Conservation (phyloP, 2,797 vertebrate species). For the Bucorvus abyssinicus region DNA sequence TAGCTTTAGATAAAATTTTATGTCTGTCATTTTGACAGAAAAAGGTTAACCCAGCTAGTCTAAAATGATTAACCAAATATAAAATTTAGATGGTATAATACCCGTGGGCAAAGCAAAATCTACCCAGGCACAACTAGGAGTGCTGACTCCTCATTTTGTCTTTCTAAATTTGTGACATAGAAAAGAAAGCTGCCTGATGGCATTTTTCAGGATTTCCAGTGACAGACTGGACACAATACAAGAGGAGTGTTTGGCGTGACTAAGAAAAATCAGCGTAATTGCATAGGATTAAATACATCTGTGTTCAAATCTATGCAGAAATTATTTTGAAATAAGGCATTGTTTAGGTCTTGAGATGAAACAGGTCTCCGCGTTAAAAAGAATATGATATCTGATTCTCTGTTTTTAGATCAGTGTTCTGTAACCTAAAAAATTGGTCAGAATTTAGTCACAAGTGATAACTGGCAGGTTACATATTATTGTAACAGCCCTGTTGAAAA, state of each 20-base stretch:
- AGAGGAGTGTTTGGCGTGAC: background rate
- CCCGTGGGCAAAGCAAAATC: slow-evolving; percentile 33
- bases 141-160: slow-evolving; percentile 54
- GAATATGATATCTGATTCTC: background rate
- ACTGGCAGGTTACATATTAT: background rate
- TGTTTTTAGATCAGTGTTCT: background rate
- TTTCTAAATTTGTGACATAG: slow-evolving; percentile 30
- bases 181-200: background rate
- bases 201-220: slow-evolving; percentile 36
- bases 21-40: slow-evolving; percentile 2
- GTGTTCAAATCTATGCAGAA: background rate
- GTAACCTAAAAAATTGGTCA: background rate
- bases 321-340: background rate
- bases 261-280: slow-evolving; percentile 11
- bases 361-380: background rate
- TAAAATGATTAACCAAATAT: background rate
- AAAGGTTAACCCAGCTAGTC: slow-evolving; percentile 38
- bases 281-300: background rate
- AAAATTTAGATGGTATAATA: slow-evolving; percentile 11
- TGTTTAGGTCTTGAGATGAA: background rate
- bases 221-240: background rate
- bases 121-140: background rate
- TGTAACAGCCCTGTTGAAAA: background rate
- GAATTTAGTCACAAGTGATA: background rate
- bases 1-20: background rate